A percentile compares a stretch with the other conserved stretches of the same genome.
These are phyloP conservation scores for Drosophila rhopaloa DNA, from an alignment of 1,140 invertebrate genomes.

Conservation along the genomic window DNA sequence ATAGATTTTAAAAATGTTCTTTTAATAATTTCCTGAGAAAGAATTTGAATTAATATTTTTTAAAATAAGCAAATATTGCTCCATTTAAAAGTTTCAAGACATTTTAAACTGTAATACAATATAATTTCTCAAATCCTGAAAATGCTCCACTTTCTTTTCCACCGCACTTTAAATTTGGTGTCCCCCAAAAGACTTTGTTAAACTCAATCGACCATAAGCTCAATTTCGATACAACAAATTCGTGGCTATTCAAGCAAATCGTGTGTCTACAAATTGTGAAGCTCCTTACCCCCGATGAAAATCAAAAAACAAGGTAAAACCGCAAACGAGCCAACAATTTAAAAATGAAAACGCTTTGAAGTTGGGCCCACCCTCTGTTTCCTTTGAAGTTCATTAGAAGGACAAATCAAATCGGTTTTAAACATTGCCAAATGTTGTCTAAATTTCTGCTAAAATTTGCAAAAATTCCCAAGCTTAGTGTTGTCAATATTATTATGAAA, in stretches of 20 bases:
- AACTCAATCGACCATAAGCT: slow-evolving; percentile 25
- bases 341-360: slow-evolving; percentile 37
- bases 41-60: too few relatives aligned
- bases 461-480: slow-evolving; percentile 61
- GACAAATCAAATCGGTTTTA: slow-evolving; percentile 8
- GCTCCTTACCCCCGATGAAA: not conserved
- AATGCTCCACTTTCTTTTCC: not conserved
- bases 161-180: not conserved
- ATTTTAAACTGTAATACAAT: too few relatives aligned
- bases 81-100: too few relatives aligned
- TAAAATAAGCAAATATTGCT: too few relatives aligned
- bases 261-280: slow-evolving; percentile 12
- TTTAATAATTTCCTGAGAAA: too few relatives aligned
- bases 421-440: slow-evolving; percentile 35
- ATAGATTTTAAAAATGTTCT: too few relatives aligned
- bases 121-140: too few relatives aligned
- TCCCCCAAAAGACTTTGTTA: not conserved
- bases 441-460: slow-evolving; percentile 75
- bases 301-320: slow-evolving; percentile 37
- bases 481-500: slow-evolving; percentile 63
- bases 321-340: slow-evolving; percentile 38
- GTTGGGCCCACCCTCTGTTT: slow-evolving; percentile 6
- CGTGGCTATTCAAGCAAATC: slow-evolving; percentile 32
- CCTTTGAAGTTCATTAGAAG: slow-evolving; percentile 44
- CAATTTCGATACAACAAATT: slow-evolving; percentile 25